Percentiles rank a stretch among this genome's conserved stretches.
Conservation (phyloP, 2,888 invertebrate species). For the Apodemia duryi region DNA sequence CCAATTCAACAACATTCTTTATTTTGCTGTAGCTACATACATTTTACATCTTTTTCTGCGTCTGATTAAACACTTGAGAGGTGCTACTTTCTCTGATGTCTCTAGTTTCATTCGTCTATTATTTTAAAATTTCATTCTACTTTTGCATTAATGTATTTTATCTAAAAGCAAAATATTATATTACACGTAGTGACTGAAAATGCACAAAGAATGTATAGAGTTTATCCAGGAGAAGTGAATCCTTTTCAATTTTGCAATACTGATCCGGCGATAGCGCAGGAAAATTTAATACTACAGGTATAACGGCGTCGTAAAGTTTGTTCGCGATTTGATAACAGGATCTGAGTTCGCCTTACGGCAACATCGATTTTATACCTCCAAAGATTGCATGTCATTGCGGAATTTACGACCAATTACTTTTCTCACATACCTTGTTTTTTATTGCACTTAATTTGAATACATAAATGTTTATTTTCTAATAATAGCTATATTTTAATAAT, state of each 20-base stretch:
- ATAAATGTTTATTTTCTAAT: not conserved
- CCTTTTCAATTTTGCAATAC: slow-evolving; percentile 4
- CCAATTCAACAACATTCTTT: too few relatives aligned
- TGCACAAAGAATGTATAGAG: not conserved
- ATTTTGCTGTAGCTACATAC: too few relatives aligned
- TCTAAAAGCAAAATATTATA: too few relatives aligned
- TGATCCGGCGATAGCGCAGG: slow-evolving; percentile 1
- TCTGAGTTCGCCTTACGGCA: not conserved
- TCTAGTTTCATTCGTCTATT: too few relatives aligned
- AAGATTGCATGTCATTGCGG: slow-evolving; percentile 7
- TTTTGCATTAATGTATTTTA: too few relatives aligned
- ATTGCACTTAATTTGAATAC: not conserved
- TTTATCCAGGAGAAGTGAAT: not conserved
- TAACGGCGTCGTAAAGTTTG: slow-evolving; percentile 3
- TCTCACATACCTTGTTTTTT: not conserved
- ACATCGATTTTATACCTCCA: not conserved
- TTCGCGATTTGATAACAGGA: not conserved
- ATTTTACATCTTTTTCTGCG: too few relatives aligned
- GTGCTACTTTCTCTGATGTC: too few relatives aligned
- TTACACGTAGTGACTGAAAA: too few relatives aligned
- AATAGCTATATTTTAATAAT: too few relatives aligned
- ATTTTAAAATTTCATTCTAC: too few relatives aligned
- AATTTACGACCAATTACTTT: not conserved
- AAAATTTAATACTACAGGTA: slow-evolving; percentile 4
- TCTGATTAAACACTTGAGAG: too few relatives aligned